Conservation (phyloP, 2,113 vertebrate genomes). For the Amia ocellicauda region DNA sequence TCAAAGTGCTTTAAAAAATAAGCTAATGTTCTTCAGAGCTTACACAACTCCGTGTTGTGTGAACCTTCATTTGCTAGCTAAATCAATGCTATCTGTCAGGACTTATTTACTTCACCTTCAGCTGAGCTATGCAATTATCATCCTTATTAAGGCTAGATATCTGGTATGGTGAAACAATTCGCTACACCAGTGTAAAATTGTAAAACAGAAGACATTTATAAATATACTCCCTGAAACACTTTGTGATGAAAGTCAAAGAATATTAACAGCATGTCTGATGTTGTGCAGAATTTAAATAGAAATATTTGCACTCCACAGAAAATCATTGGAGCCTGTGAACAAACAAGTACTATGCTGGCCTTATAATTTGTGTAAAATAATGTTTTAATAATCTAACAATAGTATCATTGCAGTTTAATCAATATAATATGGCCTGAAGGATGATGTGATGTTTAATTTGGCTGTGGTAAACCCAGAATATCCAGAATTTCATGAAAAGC, state of each 20-base stretch:
- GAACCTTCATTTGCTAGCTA: neutral
- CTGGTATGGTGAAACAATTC: slow-evolving; percentile 2
- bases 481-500: neutral
- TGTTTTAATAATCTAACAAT: too few species aligned
- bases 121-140: slow-evolving; percentile 3
- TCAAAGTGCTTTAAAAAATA: neutral
- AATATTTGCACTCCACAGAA: neutral
- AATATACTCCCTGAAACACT: neutral
- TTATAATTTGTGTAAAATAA: neutral
- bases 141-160: slow-evolving; percentile 2
- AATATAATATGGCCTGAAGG: too few species aligned
- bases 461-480: too few species aligned
- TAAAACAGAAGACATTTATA: neutral
- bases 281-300: neutral
- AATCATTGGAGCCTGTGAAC: neutral
- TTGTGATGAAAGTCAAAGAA: neutral
- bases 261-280: neutral
- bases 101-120: neutral
- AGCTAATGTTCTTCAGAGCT: slow-evolving; percentile 3
- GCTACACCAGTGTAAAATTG: neutral
- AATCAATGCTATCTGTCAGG: neutral
- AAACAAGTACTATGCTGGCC: neutral
- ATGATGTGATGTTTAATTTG: too few species aligned
- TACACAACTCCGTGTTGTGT: neutral
- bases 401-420: too few species aligned